Conservation (phyloP, 2,888 invertebrate genomes). For the Candidula unifasciata region DNA sequence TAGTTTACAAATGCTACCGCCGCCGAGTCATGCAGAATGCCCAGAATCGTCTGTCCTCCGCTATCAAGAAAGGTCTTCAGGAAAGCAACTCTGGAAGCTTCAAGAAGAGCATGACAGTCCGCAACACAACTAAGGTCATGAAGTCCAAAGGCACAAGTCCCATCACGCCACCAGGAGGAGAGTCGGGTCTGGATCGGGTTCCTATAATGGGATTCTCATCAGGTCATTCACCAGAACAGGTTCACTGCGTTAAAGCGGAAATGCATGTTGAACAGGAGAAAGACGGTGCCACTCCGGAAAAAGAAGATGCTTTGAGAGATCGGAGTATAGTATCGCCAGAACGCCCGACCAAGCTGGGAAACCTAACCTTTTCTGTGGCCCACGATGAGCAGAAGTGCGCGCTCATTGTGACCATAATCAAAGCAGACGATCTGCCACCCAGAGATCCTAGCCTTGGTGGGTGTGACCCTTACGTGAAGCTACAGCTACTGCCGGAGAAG, state of each 20-base stretch:
- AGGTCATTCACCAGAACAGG: conserved; percentile 64
- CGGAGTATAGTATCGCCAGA: conserved; percentile 37
- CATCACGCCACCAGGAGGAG: conserved; percentile 66
- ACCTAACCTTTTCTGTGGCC: conserved; percentile 91
- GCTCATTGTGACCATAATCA: conserved; percentile 92
- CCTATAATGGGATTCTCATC: conserved; percentile 80
- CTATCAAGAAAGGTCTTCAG: conserved; percentile 76
- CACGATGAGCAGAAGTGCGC: conserved; percentile 94
- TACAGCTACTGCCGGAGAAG: conserved; percentile 97
- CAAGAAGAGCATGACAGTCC: conserved; percentile 93
- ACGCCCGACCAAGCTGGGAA: conserved; percentile 82
- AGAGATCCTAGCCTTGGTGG: conserved; percentile 89
- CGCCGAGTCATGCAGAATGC: conserved; percentile 80
- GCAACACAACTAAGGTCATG: conserved; percentile 63
- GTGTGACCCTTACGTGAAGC: conserved; percentile 97
- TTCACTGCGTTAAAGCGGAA: conserved; percentile 70
- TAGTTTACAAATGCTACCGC: conserved; percentile 84
- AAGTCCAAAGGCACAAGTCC: conserved; percentile 77
- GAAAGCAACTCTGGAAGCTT: conserved; percentile 67
- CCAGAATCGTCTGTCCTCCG: conserved; percentile 73
- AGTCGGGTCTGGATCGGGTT: conserved; percentile 66
- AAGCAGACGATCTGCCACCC: conserved; percentile 90
- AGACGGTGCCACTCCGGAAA: conserved; percentile 73
- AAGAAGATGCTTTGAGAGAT: conserved; percentile 64
- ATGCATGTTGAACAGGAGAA: conserved; percentile 80